Evolutionary conservation across 2,888 invertebrate species (phyloP), one percentile per base, ranked within the genome.

Genomic region (Ypsolopha scabrella): DNA sequence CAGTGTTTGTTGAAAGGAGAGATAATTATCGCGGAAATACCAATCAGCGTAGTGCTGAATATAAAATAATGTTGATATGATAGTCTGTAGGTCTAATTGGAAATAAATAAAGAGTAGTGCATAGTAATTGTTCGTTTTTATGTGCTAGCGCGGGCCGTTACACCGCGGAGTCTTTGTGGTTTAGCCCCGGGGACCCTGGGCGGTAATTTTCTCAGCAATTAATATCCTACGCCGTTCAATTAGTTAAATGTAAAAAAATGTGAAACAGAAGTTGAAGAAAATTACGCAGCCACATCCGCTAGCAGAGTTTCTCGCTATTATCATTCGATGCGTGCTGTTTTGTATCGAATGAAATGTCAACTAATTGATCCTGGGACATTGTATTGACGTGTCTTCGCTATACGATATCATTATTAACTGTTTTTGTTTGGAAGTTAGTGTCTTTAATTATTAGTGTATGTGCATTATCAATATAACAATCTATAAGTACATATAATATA

Each of bases 151-250:
- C 68, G 61, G 65, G 68, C 67, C 64, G 62, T 59, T 61, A 34
- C 14, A 58, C 62, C 60, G 61, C 37, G 64, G 64, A 35, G 24
- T 61, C 74, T 75, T 76, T 80, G 78, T 78, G 75, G 79, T 72
- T 77, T 73, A 72, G 73, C 74, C 80, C 72, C 59, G 58, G 65
- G 68, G 79, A 71, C 66, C 59, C 59, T 61, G 62, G 61, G 56
- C 64, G 60, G 79, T 72, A 76, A 80, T 81, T 82, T 81, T 78
- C 81, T 78, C 75, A 79, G 75, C 80, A 82, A 82, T 82, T 81
- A 80, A 80, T 80, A 72, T 68, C 67, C 68, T 70, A 75, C 72
- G 62, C 65, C 55, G 69, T 72, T 73, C 72, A 81, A 79, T 80
- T 79, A 79, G 75, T 72, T 67, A 72, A 75, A 75, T 70, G 69